Evolutionary conservation across 1,140 invertebrate genomes (phyloP).

Genomic region (Drosophila mojavensis): DNA sequence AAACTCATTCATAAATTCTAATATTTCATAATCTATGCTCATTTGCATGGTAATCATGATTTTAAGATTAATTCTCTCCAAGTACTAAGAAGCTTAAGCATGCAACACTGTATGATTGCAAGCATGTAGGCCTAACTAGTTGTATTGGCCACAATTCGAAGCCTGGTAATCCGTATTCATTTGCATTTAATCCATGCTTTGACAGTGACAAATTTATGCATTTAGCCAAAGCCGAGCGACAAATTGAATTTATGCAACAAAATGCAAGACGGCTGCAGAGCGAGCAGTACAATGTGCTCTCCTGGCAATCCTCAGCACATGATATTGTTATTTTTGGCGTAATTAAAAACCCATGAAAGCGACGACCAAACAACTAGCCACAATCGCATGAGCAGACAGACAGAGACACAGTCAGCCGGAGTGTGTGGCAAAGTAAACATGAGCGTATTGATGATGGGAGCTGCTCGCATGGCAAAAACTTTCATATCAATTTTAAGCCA

Average conservation of each 20-base stretch:
- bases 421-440: slow-evolving; percentile 73
- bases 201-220: slow-evolving; percentile 48
- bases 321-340: slow-evolving; percentile 78
- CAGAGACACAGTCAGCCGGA: neutral
- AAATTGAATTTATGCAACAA: slow-evolving; percentile 38
- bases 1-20: too few relatives aligned
- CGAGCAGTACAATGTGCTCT: slow-evolving; percentile 1
- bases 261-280: slow-evolving; percentile 12
- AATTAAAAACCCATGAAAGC: slow-evolving; percentile 80
- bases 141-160: slow-evolving; percentile 18
- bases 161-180: slow-evolving; percentile 17
- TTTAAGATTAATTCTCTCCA: neutral
- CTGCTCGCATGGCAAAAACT: slow-evolving; percentile 62
- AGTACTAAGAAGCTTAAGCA: neutral
- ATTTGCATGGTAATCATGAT: neutral
- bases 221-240: slow-evolving; percentile 35
- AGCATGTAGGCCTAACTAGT: slow-evolving; percentile 26
- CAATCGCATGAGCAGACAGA: slow-evolving; percentile 62
- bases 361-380: slow-evolving; percentile 67
- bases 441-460: slow-evolving; percentile 72
- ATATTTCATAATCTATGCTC: neutral
- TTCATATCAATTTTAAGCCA: slow-evolving; percentile 82
- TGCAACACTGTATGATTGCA: slow-evolving; percentile 1
- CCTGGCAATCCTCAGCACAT: slow-evolving; percentile 36
- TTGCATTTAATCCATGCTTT: slow-evolving; percentile 31